Percentiles rank a stretch among this genome's conserved stretches.
Conservation (phyloP, 2,797 vertebrate species). For the Danionella dracula region DNA sequence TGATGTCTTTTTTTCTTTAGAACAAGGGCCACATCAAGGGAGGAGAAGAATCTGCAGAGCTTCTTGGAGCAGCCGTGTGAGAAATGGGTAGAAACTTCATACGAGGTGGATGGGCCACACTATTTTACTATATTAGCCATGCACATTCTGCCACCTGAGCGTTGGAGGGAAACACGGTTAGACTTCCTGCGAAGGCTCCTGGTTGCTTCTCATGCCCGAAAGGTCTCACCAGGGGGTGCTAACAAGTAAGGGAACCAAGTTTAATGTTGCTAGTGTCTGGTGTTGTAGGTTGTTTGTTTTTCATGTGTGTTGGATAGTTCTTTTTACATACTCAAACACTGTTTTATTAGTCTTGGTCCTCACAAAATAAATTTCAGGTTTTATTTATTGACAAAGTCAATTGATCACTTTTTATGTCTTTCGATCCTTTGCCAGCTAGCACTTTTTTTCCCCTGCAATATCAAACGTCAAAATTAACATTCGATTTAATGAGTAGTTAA, state of each 20-base stretch:
- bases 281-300: not conserved
- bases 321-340: not conserved
- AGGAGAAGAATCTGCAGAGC: conserved; percentile 95
- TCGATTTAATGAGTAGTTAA: too few species aligned
- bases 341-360: too few species aligned
- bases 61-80: conserved; percentile 95
- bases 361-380: too few species aligned
- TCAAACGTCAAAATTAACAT: too few species aligned
- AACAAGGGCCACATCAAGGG: conserved; percentile 90
- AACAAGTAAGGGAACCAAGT: conserved; percentile 76
- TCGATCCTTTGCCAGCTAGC: too few species aligned
- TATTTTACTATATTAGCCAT: conserved; percentile 90
- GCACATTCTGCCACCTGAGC: conserved; percentile 86
- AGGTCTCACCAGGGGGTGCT: conserved; percentile 78
- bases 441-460: too few species aligned
- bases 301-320: conserved; percentile 1
- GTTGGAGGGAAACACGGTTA: conserved; percentile 79
- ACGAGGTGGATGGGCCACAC: conserved; percentile 95
- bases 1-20: conserved; percentile 48
- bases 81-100: conserved; percentile 95
- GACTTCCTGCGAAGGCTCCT: conserved; percentile 86
- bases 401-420: too few species aligned
- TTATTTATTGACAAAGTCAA: too few species aligned
- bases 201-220: conserved; percentile 78
- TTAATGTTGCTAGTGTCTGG: not conserved